A percentile compares a stretch with the other conserved stretches of the same genome.
phyloP scores from a whole-genome alignment of 2,797 vertebrate species.

The Crocidura indochinensis region DNA sequence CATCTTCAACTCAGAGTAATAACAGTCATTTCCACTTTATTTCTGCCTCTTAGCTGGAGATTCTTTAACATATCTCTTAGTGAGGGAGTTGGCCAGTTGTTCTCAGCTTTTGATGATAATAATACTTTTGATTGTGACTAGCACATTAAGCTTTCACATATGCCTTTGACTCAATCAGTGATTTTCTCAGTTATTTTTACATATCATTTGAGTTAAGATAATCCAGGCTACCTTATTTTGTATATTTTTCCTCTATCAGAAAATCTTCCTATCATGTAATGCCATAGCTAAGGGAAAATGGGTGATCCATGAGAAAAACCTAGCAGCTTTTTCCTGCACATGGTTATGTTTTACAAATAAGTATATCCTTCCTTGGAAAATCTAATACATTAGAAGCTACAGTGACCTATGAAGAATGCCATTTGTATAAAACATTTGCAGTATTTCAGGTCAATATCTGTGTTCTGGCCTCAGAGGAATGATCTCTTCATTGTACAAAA shows the following conservation, averaged over 20 bases:
- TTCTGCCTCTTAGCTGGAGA: constrained; percentile 64
- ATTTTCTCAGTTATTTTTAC: constrained; percentile 48
- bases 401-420: background rate
- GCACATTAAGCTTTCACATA: constrained; percentile 28
- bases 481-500: background rate
- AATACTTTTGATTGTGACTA: constrained; percentile 46
- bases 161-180: constrained; percentile 3
- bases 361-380: background rate
- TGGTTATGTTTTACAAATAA: background rate
- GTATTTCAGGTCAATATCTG: background rate
- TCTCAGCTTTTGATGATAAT: constrained; percentile 58
- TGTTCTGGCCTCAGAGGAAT: background rate
- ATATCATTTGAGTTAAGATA: background rate
- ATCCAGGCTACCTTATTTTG: background rate
- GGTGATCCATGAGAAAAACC: background rate
- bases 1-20: constrained; percentile 63
- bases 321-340: background rate
- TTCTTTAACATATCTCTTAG: constrained; percentile 55
- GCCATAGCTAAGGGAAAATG: constrained; percentile 29
- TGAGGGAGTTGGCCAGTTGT: constrained; percentile 27
- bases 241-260: background rate
- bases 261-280: constrained; percentile 3
- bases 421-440: background rate
- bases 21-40: constrained; percentile 67
- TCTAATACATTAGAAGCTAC: background rate